Conservation (phyloP, 2,888 invertebrate species). For the Melanargia galathea region DNA sequence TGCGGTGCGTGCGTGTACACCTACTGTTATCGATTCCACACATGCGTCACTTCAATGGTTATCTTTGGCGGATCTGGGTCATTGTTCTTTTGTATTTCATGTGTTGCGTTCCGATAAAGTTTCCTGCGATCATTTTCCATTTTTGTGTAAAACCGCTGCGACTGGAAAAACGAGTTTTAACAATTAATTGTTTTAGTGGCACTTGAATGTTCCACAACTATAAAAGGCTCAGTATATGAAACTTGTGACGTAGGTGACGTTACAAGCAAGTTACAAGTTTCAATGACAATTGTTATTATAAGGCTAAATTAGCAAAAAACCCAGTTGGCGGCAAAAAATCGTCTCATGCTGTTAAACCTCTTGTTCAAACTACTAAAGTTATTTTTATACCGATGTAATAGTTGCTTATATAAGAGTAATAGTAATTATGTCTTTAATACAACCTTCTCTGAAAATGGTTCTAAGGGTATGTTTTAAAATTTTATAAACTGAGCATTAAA, state of each 20-base stretch:
- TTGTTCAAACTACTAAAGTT: constrained; percentile 41
- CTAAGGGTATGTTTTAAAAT: not conserved
- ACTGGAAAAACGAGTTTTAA: constrained; percentile 13
- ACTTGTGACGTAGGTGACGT: constrained; percentile 8
- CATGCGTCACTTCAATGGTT: constrained; percentile 79
- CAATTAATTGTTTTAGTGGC: not conserved
- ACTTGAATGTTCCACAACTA: not conserved
- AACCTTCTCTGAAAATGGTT: not conserved
- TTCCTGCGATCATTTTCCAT: constrained; percentile 25
- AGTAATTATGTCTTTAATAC: too few relatives aligned
- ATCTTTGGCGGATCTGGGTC: constrained; percentile 79
- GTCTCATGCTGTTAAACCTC: constrained; percentile 34
- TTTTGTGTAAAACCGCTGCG: constrained; percentile 15
- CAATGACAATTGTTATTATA: constrained; percentile 43
- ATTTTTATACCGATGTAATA: constrained; percentile 5
- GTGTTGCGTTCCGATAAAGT: constrained; percentile 52
- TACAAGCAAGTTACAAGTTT: constrained; percentile 25
- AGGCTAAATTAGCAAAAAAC: constrained; percentile 52
- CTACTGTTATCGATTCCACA: constrained; percentile 78
- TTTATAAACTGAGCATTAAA: not conserved
- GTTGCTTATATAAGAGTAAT: not conserved
- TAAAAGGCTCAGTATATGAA: constrained; percentile 5
- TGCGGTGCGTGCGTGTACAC: constrained; percentile 71
- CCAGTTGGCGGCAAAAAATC: constrained; percentile 46
- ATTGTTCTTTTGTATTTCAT: constrained; percentile 77